Evolutionary conservation across 1,140 invertebrate species (phyloP).

Genomic region (Sipha flava): DNA sequence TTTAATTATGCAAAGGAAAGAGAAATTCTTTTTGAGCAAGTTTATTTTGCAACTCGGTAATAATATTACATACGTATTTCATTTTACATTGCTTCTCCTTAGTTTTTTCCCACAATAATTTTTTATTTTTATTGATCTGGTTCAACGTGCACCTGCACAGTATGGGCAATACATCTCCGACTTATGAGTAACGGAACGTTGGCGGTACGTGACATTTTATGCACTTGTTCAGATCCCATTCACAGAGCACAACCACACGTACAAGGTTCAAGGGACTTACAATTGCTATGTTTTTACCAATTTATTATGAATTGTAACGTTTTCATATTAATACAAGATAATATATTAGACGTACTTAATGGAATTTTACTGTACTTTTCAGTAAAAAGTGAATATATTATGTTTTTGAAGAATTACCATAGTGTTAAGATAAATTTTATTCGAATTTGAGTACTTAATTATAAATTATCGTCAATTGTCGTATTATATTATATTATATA

Average conservation of each 20-base stretch:
- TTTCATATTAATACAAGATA: no score
- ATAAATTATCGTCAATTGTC: no score
- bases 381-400: no score
- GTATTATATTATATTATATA: no score
- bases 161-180: neutral
- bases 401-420: no score
- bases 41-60: neutral
- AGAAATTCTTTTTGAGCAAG: neutral
- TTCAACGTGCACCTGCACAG: neutral
- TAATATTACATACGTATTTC: neutral
- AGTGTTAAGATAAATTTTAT: no score
- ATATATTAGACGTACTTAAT: no score
- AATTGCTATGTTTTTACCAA: neutral
- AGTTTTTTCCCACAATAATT: neutral
- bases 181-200: slow-evolving; percentile 12
- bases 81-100: neutral
- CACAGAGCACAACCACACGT: neutral
- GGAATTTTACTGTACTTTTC: no score
- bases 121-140: slow-evolving; percentile 12
- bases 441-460: no score
- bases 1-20: neutral
- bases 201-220: slow-evolving; percentile 4
- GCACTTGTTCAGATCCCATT: slow-evolving; percentile 1
- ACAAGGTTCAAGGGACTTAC: neutral
- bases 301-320: neutral